Evolutionary conservation across 2,797 vertebrate species (phyloP).

Genomic region (Saxicola maurus): DNA sequence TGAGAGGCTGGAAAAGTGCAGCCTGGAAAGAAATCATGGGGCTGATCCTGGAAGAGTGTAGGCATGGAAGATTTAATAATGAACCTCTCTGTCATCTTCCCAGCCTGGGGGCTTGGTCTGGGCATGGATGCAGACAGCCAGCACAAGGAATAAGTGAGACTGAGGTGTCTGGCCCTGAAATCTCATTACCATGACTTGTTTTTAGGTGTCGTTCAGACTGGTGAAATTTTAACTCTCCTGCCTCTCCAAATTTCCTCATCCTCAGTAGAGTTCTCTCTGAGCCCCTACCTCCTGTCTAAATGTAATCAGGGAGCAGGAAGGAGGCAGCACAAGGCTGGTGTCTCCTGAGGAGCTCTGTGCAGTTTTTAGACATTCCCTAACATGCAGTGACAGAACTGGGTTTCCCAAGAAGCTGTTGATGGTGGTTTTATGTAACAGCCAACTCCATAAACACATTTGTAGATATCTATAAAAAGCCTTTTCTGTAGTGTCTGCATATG

Average conservation of each 20-base stretch:
- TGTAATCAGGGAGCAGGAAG: neutral
- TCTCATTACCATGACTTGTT: rapidly evolving
- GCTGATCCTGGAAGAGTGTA: neutral
- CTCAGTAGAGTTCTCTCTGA: neutral
- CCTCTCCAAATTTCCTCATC: neutral
- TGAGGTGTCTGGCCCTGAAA: neutral
- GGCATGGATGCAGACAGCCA: neutral
- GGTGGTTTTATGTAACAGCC: conserved; percentile 36
- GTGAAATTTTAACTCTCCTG: neutral
- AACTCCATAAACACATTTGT: conserved; percentile 10
- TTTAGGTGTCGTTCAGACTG: neutral
- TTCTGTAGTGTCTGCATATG: neutral
- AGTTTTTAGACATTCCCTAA: conserved; percentile 30
- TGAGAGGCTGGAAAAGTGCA: neutral
- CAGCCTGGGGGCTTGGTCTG: neutral
- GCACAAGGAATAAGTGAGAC: neutral
- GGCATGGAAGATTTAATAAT: neutral
- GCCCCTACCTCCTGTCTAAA: neutral
- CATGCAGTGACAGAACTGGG: conserved; percentile 48
- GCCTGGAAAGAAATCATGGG: neutral
- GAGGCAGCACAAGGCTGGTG: neutral
- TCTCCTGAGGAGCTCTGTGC: neutral
- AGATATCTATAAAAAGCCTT: neutral
- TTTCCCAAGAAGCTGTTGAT: conserved; percentile 34
- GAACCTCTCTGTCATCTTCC: neutral